Base-by-base conservation (phyloP, 64 coral and sea anemone genomes). In the Actinia equina region DNA sequence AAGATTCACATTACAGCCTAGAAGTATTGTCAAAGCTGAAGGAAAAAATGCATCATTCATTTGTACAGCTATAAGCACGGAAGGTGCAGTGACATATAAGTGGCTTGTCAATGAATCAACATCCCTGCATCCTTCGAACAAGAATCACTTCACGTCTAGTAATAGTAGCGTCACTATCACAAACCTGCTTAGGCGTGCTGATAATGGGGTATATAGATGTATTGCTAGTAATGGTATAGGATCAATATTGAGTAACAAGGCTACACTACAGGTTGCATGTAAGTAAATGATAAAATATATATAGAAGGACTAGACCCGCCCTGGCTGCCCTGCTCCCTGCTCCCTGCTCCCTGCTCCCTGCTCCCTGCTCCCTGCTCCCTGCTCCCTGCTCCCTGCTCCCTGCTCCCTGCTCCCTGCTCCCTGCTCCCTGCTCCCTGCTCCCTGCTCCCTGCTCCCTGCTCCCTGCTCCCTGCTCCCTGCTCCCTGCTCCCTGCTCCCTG, bases 171-270 rank as follows among this genome's bases (percentile, higher is more conserved):
- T 74, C 25, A 74, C 69, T 74, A 9, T 74, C 13, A 41, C 20
- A 41, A 74, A 74, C 26, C 26, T 74, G 13, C 69, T 42, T 16
- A 41, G 69, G 10, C 69, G 15, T 25, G 25, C 2, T 5, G 69
- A 74, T 25, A 74, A 74, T 26, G 69, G 69, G 10, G 27, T 30
- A 3, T 74, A 74, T 41, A 74, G 69, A 74, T 74, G 69, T 41
- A 41, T 74, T 74, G 69, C 69, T 12, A 74, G 0, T 74, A 74
- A 74, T 74, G 14, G 25, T 14, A 12, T 41, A 10, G 69, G 69
- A 4, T 74, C 69, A 74, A 74, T 74, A 74, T 41, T 74, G 69
- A 74, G 69, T 74, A 74, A 74, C 25, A 74, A 30, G 25, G 69
- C 69, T 10, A 15, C 25, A 26, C 3, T 74, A 74, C 69, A 41